Evolutionary conservation across 1,140 invertebrate genomes (phyloP).

Genomic region (Pseudomyrmex sp.): DNA sequence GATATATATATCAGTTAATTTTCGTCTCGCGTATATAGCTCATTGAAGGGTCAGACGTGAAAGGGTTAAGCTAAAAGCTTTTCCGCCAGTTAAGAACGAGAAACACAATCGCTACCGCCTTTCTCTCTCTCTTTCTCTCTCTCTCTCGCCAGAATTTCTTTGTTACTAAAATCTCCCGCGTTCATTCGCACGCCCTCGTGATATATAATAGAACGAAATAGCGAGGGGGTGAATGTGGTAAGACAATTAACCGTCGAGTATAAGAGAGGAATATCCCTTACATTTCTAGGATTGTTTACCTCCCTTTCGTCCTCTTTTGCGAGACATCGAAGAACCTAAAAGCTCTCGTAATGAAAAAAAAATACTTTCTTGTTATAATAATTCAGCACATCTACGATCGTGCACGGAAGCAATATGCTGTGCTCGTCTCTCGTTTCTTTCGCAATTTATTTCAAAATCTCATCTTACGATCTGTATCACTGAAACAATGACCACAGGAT

Average conservation of each 20-base stretch:
- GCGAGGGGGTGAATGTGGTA: conserved; percentile 29
- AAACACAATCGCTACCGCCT: conserved; percentile 1
- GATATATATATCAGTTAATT: neutral
- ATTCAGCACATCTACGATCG: too few species aligned
- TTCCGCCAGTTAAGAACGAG: conserved; percentile 3
- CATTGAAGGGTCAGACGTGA: conserved; percentile 5
- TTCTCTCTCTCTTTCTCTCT: too few species aligned
- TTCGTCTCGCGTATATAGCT: neutral
- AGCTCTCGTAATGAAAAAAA: conserved; percentile 74
- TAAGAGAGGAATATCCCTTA: conserved; percentile 64
- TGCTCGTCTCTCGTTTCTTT: conserved; percentile 31
- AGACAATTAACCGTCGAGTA: conserved; percentile 54
- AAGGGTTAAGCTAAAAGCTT: conserved; percentile 40
- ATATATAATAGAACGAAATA: conserved; percentile 48
- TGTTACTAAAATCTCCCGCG: conserved; percentile 21
- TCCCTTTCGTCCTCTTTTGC: neutral
- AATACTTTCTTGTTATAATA: conserved; percentile 78
- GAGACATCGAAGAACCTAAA: conserved; percentile 60
- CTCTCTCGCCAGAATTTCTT: conserved; percentile 24
- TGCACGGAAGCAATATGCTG: neutral
- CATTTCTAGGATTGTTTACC: conserved; percentile 44
- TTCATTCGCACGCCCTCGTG: neutral
- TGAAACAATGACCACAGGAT: conserved; percentile 58
- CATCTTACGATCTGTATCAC: conserved; percentile 44
- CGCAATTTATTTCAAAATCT: conserved; percentile 67